Base-by-base conservation (phyloP, 2,797 vertebrate genomes). In the Amblyraja radiata region DNA sequence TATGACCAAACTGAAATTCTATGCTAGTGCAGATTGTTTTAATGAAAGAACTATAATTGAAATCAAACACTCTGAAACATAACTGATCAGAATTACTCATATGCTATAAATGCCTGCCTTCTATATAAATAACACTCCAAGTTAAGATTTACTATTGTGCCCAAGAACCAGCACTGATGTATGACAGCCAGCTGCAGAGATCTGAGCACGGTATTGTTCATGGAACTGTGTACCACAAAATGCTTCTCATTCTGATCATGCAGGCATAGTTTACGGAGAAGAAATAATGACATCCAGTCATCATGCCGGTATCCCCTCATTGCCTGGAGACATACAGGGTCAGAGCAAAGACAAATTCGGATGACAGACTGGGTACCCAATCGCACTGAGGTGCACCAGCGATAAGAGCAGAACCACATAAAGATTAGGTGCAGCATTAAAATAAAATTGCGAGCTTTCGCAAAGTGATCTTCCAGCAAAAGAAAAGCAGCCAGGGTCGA, bases 341-440 rank as follows among this genome's bases (percentile, higher is more conserved):
- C 84, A 88, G 84, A 68, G 65, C 84, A 65, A 65, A 88, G 84
- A 68, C 84, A 88, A 88, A 88, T 36, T 68, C 16, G 61, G 63
- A 88, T 88, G 84, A 65, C 84, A 39, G 63, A 10, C 61, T 18
- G 36, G 77, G 36, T 36, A 36, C 32, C 77, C 77, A 68, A 32
- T 21, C 28, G 83, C 58, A 18, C 83, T 18, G 7, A 32, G 68
- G 13, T 23, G 84, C 11, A 32, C 32, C 18, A 7, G 39, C 23
- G 63, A 36, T 68, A 65, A 65, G 6, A 32, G 61, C 32, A 63
- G 16, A 88, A 0, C 61, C 6, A 6, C 71, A 74, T 6, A 23
- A 36, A 21, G 65, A 21, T 25, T 65, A 9, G 2, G 61, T 28
- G 36, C 32, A 74, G 36, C 71, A 74, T 63, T 92, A 92, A 92